These are phyloP conservation scores for Saturnia pavonia DNA, from an alignment of 2,888 invertebrate species.

Conservation along the genomic window DNA sequence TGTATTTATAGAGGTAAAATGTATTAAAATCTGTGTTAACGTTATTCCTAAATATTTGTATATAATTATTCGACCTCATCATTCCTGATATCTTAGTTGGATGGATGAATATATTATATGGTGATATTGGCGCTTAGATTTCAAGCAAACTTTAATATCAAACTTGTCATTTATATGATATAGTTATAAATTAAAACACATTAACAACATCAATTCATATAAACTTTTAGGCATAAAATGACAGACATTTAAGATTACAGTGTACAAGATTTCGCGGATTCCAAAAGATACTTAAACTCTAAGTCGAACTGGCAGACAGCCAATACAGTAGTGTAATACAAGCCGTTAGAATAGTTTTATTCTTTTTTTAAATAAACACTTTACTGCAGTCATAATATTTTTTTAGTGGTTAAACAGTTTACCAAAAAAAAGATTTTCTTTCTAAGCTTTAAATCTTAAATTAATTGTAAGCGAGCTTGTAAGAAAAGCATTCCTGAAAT, in stretches of 20 bases:
- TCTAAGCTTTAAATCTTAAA: background rate
- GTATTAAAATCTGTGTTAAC: no score
- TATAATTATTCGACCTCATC: no score
- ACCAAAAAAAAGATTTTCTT: background rate
- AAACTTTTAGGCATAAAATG: constrained; percentile 22
- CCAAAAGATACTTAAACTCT: constrained; percentile 41
- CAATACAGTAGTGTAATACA: constrained; percentile 43
- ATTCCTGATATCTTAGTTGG: no score
- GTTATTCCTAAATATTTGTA: no score
- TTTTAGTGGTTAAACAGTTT: background rate
- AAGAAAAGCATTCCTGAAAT: no score
- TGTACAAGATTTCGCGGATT: constrained; percentile 38
- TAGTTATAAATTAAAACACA: background rate
- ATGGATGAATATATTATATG: no score
- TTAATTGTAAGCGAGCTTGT: background rate
- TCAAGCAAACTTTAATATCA: background rate
- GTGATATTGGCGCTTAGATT: no score
- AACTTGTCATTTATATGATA: background rate
- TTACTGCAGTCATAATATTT: background rate
- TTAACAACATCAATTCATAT: background rate
- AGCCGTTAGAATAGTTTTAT: constrained; percentile 37
- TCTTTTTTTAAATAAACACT: constrained; percentile 20
- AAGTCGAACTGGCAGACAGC: constrained; percentile 47
- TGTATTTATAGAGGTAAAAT: no score
- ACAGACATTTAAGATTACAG: constrained; percentile 37